These are phyloP conservation scores for Emmelina monodactyla DNA, from an alignment of 2,888 invertebrate genomes.

Conservation along the genomic window DNA sequence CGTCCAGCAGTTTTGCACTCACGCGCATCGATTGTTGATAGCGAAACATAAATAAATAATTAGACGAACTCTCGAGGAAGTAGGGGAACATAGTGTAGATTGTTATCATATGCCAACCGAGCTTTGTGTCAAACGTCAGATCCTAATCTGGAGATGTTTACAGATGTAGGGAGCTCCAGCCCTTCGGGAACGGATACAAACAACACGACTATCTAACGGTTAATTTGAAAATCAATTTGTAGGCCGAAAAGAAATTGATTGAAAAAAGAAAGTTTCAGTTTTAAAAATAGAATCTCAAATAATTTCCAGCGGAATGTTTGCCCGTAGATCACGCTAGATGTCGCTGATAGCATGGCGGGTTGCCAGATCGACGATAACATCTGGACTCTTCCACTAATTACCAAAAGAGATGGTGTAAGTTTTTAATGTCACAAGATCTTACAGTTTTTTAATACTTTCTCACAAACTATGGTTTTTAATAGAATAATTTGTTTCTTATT, in stretches of 20 bases:
- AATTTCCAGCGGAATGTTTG: too few species aligned
- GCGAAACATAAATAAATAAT: slow-evolving; percentile 61
- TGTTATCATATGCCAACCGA: slow-evolving; percentile 52
- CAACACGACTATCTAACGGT: slow-evolving; percentile 37
- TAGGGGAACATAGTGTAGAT: slow-evolving; percentile 47
- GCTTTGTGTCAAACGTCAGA: slow-evolving; percentile 67
- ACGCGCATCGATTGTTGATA: slow-evolving; percentile 62
- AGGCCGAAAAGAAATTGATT: too few species aligned
- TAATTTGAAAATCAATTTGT: too few species aligned
- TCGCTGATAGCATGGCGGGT: slow-evolving; percentile 47
- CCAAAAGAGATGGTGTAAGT: too few species aligned
- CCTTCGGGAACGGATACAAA: slow-evolving; percentile 36
- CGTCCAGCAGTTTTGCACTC: slow-evolving; percentile 44
- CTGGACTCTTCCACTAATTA: too few species aligned
- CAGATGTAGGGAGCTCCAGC: slow-evolving; percentile 58
- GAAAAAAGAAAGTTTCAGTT: too few species aligned
- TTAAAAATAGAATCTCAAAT: too few species aligned
- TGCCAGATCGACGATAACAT: slow-evolving; percentile 49
- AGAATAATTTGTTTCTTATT: too few species aligned
- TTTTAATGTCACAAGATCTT: too few species aligned
- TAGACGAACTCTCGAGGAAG: slow-evolving; percentile 52
- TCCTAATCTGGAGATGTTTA: slow-evolving; percentile 61
- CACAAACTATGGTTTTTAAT: too few species aligned
- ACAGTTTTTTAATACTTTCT: too few species aligned
- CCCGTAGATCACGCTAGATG: slow-evolving; percentile 58